Percentiles rank a stretch among this genome's conserved stretches.
phyloP scores from a whole-genome alignment of 2,113 vertebrate species.

The Epinephelus fuscoguttatus region DNA sequence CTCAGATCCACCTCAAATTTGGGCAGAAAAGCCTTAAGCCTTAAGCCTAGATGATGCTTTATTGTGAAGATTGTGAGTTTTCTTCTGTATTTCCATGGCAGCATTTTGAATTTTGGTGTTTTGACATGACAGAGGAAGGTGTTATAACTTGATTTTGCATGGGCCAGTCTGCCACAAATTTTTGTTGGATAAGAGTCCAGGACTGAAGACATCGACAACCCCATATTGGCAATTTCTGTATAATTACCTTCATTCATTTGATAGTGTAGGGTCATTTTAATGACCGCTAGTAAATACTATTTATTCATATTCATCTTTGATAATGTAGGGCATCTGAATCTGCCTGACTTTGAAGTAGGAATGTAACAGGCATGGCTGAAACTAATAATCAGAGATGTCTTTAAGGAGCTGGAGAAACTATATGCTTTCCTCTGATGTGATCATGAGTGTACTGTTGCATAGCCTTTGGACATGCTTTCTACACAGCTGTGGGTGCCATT shows the following conservation, averaged over 20 bases:
- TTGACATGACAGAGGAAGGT: no score
- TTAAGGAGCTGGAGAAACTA: conserved; percentile 6
- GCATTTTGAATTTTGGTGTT: no score
- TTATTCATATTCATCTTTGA: not conserved
- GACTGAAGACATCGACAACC: no score
- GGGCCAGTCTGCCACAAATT: not conserved
- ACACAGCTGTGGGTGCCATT: conserved; percentile 21
- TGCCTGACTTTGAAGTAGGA: conserved; percentile 5
- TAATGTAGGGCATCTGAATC: not conserved
- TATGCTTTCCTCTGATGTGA: conserved; percentile 41
- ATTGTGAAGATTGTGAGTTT: no score
- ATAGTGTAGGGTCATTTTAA: not conserved
- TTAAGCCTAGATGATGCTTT: no score
- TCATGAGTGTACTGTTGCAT: conserved; percentile 62
- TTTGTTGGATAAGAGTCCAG: not conserved
- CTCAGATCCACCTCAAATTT: no score
- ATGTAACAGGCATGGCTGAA: conserved; percentile 18
- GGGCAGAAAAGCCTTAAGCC: no score
- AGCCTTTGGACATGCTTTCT: conserved; percentile 39
- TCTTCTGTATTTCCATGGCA: no score
- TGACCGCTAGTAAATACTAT: not conserved
- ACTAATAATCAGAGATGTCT: conserved; percentile 11
- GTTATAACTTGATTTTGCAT: no score
- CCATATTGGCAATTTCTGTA: not conserved
- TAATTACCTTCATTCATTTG: not conserved